These are phyloP conservation scores for Acrocyrtus sp. DNA, from an alignment of 2,888 invertebrate species.

Conservation along the genomic window DNA sequence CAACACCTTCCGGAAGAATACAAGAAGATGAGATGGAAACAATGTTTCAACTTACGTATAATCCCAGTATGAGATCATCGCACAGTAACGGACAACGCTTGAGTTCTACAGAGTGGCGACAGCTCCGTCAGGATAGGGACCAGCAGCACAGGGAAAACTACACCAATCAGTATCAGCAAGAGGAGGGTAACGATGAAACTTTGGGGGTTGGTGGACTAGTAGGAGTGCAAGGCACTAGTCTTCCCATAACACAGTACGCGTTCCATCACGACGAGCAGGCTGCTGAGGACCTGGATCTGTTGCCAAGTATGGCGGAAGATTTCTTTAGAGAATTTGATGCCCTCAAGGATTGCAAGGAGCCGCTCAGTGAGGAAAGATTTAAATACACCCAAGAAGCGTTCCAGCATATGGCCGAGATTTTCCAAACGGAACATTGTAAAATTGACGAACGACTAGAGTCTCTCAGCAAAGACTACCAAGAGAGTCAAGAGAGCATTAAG, in stretches of 20 bases:
- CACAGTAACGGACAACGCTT: too few relatives aligned
- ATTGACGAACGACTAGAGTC: conserved; percentile 46
- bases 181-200: conserved; percentile 61
- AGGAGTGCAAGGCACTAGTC: conserved; percentile 33
- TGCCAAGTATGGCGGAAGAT: conserved; percentile 56
- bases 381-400: conserved; percentile 54
- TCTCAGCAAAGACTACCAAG: conserved; percentile 48
- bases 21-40: conserved; percentile 42
- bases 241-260: conserved; percentile 21
- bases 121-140: conserved; percentile 53
- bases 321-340: conserved; percentile 58
- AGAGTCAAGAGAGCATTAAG: conserved; percentile 55
- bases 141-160: conserved; percentile 45
- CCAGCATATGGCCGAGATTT: conserved; percentile 57
- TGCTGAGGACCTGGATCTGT: conserved; percentile 59
- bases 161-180: conserved; percentile 51
- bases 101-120: conserved; percentile 63
- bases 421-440: conserved; percentile 59
- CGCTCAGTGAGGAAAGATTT: too few relatives aligned
- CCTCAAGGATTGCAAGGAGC: conserved; percentile 31
- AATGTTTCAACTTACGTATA: conserved; percentile 52
- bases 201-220: conserved; percentile 37
- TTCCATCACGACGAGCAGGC: conserved; percentile 61
- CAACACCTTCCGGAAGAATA: conserved; percentile 52
- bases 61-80: too few relatives aligned